Base-by-base conservation (phyloP, 1,140 invertebrate species). In the Gonatopus flavifemur region DNA sequence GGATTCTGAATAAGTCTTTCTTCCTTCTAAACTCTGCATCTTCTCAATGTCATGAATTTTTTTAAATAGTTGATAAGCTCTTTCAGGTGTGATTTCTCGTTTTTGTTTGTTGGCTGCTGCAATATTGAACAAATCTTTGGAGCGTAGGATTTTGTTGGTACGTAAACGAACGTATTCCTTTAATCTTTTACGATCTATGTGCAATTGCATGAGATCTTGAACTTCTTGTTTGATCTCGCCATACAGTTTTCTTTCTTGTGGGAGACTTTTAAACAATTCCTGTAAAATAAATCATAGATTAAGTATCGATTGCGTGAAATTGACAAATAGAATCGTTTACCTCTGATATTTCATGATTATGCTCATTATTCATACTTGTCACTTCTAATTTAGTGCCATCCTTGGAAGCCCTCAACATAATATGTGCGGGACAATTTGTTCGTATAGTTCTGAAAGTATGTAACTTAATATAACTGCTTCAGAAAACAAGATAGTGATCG, bases 61-160 rank as follows among this genome's bases (percentile, higher is more conserved):
- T 63, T 79, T 59, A 69, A 79, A 75, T 59, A 83, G 15, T 50
- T 83, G 59, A 72, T 81, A 72, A 40, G 81, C 54, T 67, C 81
- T 52, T 73, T 82, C 67, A 25, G 74, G 44, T 62, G 82, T 74
- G 51, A 74, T 67, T 76, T 81, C 68, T 28, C 72, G 46, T 54
- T 78, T 64, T 55, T 78, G 61, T 55, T 75, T 74, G 54, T 77
- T 75, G 18, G 71, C 72, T 5, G 76, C 76, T 1, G 72, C 74
- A 42, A 78, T 75, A 38, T 78, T 78, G 31, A 77, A 75, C n/a
- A 78, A 64, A 63, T 78, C 76, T 48, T 78, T 78, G 4, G 75
- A 76, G 0, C 71, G 64, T n/a, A 78, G 48, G 32, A 74, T 36
- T 45, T 78, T 77, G 16, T 77, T 76, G 1, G 76, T 76, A 21